Evolutionary conservation across 2,113 vertebrate species (phyloP), one percentile per base, ranked within the genome.

Genomic region (Percina caprodes): DNA sequence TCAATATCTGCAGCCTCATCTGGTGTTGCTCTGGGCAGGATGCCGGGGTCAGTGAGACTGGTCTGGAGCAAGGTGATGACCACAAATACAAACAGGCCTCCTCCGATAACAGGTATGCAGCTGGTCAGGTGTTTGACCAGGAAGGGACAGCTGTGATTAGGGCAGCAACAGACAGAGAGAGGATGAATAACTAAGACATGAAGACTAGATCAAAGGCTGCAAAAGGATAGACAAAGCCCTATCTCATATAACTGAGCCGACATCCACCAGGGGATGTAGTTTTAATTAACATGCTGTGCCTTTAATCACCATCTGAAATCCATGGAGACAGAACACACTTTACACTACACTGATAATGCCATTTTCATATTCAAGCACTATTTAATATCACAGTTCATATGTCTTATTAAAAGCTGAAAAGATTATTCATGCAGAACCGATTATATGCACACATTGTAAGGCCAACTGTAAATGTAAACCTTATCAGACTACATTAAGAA

Each of bases 11-110:
- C 96, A 0, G 97, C 98, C 92, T 99, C 98, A 1, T 96, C 97
- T 0, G 96, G 94, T 0, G 97, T 98, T 30, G 98, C 97, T 89
- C 98, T 94, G 80, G 98, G 98, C 84, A 99, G 94, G 92, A 99
- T 99, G 1, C 98, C 98, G 0, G 98, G 98, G 91, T 99, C 98
- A 0, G 95, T 96, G 95, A 98, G 96, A 86, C 96, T 99, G 0
- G 98, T 99, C 92, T 97, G 98, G 39, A 99, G 96, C 83, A 99
- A 93, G 70, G 96, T 97, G 95, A 97, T 95, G 94, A 98, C 86
- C 93, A 98, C 98, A 59, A 99, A 97, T 71, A 97, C 95, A 93
- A 99, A 97, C 51, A 99, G 96, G 88, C 97, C 5, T 73, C 95
- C 97, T 9, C 96, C 97, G 3, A 99, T 97, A 72, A 95, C 89